Evolutionary conservation across 2,113 vertebrate species (phyloP), one percentile per base, ranked within the genome.

Genomic region (Calidris pygmaea): DNA sequence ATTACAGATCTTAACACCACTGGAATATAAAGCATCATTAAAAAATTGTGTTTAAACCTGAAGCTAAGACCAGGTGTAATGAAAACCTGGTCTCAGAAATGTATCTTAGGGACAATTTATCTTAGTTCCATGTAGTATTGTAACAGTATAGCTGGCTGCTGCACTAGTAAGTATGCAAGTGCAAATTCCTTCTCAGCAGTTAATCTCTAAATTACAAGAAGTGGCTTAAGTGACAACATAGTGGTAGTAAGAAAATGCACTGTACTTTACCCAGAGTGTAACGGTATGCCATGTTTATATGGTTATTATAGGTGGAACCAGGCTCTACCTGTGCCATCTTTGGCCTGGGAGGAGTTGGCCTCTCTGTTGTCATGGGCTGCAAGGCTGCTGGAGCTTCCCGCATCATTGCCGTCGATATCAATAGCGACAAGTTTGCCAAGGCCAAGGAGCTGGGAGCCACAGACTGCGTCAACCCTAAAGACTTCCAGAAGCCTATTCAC

Each of bases 351-450:
- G 98, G 98, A 4, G 98, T 99, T 4, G 98, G 99, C 29, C 98
- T 99, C 60, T 98, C 98, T 3, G 98, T 96, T 16, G 8, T 99
- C 56, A 99, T 99, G 43, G 99, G 99, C 76, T 99, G 99, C 96
- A 99, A 99, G 94, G 97, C 9, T 0, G 98, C 98, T 0, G 99
- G 99, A 55, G 99, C 99, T 59, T 98, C 98, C 82, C 98, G 98
- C 87, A 99, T 99, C 97, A 99, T 99, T 53, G 98, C 66, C 0
- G 18, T 99, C 9, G 99, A 99, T 55, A 96, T 98, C 96, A 99
- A 99, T 3, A 95, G 29, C 0, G 76, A 95, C 34, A 99, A 99
- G 94, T 98, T 98, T 94, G 66, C 97, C 60, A 98, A 97, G 70
- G 98, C 98, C 89, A 96, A 50, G 48, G 85, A 93, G 73, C 94